A percentile compares a stretch with the other conserved stretches of the same genome.
Conservation (phyloP, 1,140 invertebrate genomes). For the Rhopalosiphum padi region DNA sequence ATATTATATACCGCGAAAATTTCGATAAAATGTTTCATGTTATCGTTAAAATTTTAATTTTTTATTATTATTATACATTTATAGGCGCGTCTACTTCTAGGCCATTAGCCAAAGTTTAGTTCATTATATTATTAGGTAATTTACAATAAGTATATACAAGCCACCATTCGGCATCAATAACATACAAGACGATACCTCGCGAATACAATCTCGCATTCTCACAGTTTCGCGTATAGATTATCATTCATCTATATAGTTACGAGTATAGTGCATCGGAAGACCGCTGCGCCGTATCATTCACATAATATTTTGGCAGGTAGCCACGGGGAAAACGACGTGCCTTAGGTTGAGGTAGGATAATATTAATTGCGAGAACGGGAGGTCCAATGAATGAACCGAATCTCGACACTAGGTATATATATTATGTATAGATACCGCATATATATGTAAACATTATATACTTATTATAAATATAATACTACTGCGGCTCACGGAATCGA, state of each 20-base stretch:
- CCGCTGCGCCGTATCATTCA: background rate
- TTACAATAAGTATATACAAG: background rate
- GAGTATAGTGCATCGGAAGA: background rate
- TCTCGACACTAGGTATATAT: background rate
- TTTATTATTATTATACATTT: background rate
- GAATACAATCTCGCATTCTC: background rate
- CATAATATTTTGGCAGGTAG: constrained; percentile 18
- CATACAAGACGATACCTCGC: background rate
- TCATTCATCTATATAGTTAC: background rate
- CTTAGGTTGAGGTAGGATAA: constrained; percentile 28
- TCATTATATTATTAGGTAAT: background rate
- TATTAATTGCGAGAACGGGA: background rate
- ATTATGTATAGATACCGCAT: too few species aligned
- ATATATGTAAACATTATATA: background rate
- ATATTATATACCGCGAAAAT: background rate
- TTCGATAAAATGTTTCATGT: background rate
- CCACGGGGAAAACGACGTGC: background rate
- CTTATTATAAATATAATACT: background rate
- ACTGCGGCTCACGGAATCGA: background rate
- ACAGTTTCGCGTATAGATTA: background rate
- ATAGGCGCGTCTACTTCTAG: background rate
- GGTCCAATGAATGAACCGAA: background rate
- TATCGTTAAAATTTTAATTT: background rate
- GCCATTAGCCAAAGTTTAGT: background rate
- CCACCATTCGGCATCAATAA: background rate